Conservation (phyloP, 1,140 invertebrate species). For the Proctacanthus coquilletti region DNA sequence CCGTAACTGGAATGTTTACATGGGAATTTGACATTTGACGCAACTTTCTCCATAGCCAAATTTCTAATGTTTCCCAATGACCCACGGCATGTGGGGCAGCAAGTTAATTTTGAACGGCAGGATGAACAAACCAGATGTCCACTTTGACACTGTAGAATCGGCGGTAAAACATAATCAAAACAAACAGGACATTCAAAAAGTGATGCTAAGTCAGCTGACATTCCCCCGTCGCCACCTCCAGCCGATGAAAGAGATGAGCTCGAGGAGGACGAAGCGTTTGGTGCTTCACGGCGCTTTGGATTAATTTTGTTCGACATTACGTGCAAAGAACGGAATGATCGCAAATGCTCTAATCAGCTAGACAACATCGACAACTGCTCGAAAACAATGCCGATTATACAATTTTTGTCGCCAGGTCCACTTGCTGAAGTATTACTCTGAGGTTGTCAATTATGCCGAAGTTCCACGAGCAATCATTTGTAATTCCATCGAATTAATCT, state of each 20-base stretch:
- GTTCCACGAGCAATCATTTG: too few species aligned
- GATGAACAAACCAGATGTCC: conserved; percentile 84
- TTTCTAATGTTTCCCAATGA: conserved; percentile 95
- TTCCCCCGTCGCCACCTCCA: conserved; percentile 33
- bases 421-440: too few species aligned
- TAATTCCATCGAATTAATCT: too few species aligned
- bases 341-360: neutral
- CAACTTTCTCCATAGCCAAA: conserved; percentile 98
- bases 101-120: conserved; percentile 89
- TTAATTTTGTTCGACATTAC: conserved; percentile 30
- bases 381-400: too few species aligned
- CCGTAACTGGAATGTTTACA: conserved; percentile 98
- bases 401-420: too few species aligned
- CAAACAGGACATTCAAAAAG: conserved; percentile 99
- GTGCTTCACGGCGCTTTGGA: conserved; percentile 27
- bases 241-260: conserved; percentile 28
- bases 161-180: conserved; percentile 98
- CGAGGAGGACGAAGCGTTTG: conserved; percentile 28
- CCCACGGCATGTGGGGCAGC: conserved; percentile 95
- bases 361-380: neutral
- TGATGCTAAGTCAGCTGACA: conserved; percentile 78
- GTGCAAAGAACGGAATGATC: neutral
- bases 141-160: conserved; percentile 79
- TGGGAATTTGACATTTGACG: conserved; percentile 93
- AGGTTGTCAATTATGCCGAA: too few species aligned